A percentile compares a stretch with the other conserved stretches of the same genome.
Evolutionary conservation across 2,113 vertebrate genomes (phyloP).

Genomic region (Lichenostomus cassidix): DNA sequence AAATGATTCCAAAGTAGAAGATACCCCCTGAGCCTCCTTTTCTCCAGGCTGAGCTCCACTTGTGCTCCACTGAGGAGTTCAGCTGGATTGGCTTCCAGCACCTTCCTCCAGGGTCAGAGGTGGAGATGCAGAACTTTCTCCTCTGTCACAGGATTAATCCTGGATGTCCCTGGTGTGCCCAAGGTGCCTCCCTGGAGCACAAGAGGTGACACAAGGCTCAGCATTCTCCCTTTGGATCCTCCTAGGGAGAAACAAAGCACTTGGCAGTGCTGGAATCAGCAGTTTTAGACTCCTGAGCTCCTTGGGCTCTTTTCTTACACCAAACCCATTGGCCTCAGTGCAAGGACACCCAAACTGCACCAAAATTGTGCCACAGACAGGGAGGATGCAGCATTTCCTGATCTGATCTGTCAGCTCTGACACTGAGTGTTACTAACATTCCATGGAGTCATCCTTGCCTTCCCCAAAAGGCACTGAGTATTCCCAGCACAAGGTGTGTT

Average conservation of each 20-base stretch:
- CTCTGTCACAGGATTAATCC: fast-evolving
- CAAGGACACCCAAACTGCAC: not conserved
- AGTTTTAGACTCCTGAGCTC: not conserved
- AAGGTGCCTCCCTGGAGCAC: not conserved
- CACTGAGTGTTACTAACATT: fast-evolving
- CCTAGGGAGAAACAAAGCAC: not conserved
- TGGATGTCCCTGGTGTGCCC: not conserved
- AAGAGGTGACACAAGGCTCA: not conserved
- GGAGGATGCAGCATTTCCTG: no score
- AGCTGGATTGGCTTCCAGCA: not conserved
- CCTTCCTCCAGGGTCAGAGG: not conserved
- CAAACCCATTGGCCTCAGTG: not conserved
- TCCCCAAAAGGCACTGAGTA: not conserved
- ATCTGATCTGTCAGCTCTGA: not conserved
- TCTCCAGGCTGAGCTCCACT: not conserved
- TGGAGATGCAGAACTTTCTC: not conserved
- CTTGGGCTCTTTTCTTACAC: not conserved
- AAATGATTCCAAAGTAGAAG: not conserved
- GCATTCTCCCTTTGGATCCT: not conserved
- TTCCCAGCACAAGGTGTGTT: not conserved
- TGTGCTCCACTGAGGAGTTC: not conserved
- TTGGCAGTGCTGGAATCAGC: not conserved
- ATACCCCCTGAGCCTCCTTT: not conserved
- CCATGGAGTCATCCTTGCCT: not conserved
- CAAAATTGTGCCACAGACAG: not conserved